These are phyloP conservation scores for Menura novaehollandiae DNA, from an alignment of 2,113 vertebrate genomes.

Conservation along the genomic window DNA sequence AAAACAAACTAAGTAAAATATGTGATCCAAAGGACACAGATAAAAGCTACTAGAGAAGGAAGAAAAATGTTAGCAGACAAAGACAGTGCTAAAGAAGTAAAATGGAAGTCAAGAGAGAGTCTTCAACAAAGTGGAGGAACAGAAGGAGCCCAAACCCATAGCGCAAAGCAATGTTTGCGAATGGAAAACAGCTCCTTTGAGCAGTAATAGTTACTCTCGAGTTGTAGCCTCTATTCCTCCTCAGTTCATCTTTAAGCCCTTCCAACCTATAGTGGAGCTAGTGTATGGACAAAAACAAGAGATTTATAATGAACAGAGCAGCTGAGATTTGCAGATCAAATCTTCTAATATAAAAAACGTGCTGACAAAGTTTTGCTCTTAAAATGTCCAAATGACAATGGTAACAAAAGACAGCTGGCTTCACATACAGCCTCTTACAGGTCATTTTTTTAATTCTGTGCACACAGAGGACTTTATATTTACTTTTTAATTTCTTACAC, in stretches of 20 bases:
- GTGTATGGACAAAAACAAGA: slow-evolving; percentile 88
- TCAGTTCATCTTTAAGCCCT: slow-evolving; percentile 99
- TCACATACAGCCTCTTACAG: slow-evolving; percentile 36
- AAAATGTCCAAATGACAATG: slow-evolving; percentile 65
- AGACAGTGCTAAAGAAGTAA: slow-evolving; percentile 81
- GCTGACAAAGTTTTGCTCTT: slow-evolving; percentile 65
- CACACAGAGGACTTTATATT: slow-evolving; percentile 49
- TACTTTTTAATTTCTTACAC: slow-evolving; percentile 31
- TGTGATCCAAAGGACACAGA: slow-evolving; percentile 74
- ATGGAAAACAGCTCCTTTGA: slow-evolving; percentile 88
- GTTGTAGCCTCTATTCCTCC: slow-evolving; percentile 97
- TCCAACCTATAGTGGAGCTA: slow-evolving; percentile 99
- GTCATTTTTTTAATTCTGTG: slow-evolving; percentile 60
- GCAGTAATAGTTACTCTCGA: slow-evolving; percentile 99
- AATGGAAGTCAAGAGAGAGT: slow-evolving; percentile 80
- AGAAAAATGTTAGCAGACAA: slow-evolving; percentile 76
- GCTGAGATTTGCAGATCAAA: slow-evolving; percentile 78
- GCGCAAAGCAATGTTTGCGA: slow-evolving; percentile 87
- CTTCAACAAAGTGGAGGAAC: slow-evolving; percentile 81
- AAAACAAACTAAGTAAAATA: slow-evolving; percentile 69
- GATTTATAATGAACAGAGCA: slow-evolving; percentile 86
- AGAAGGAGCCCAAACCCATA: slow-evolving; percentile 82
- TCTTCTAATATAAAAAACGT: slow-evolving; percentile 65
- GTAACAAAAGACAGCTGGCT: slow-evolving; percentile 56
- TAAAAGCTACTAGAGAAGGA: slow-evolving; percentile 71